Evolutionary conservation across 2,113 vertebrate species (phyloP).

Genomic region (Lampris megalopsis): DNA sequence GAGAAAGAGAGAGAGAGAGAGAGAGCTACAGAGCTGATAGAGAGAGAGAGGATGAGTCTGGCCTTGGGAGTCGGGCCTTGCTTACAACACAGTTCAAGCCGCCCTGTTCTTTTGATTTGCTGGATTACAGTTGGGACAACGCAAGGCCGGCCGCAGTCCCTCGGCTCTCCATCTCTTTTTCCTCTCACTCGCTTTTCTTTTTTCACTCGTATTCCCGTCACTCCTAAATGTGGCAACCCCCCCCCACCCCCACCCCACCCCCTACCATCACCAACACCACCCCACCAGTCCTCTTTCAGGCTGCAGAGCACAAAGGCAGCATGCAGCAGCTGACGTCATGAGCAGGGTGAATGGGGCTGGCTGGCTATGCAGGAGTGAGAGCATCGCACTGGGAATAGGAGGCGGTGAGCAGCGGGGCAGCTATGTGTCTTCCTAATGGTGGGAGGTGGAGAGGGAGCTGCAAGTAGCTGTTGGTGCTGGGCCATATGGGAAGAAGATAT

Average conservation of each 20-base stretch:
- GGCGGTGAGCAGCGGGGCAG: slow-evolving; percentile 14
- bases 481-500: no score
- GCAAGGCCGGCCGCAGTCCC: slow-evolving; percentile 18
- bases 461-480: slow-evolving; percentile 27
- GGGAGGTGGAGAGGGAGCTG: slow-evolving; percentile 21
- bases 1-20: no score
- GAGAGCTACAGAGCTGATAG: no score
- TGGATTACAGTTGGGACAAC: slow-evolving; percentile 29
- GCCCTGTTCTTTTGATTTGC: slow-evolving; percentile 30
- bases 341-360: slow-evolving; percentile 46
- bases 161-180: slow-evolving; percentile 13
- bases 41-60: background rate
- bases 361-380: slow-evolving; percentile 45
- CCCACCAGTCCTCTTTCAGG: slow-evolving; percentile 36
- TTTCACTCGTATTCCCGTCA: slow-evolving; percentile 35
- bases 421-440: slow-evolving; percentile 15
- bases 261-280: no score
- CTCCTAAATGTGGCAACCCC: slow-evolving; percentile 64
- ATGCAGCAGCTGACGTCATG: slow-evolving; percentile 65
- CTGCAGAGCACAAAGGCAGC: slow-evolving; percentile 60
- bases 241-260: background rate
- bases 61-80: slow-evolving; percentile 1
- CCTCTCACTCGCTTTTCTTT: slow-evolving; percentile 23
- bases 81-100: background rate
- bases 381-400: slow-evolving; percentile 27